These are phyloP conservation scores for Babylonia areolata DNA, from an alignment of 1,140 invertebrate genomes.

Conservation along the genomic window DNA sequence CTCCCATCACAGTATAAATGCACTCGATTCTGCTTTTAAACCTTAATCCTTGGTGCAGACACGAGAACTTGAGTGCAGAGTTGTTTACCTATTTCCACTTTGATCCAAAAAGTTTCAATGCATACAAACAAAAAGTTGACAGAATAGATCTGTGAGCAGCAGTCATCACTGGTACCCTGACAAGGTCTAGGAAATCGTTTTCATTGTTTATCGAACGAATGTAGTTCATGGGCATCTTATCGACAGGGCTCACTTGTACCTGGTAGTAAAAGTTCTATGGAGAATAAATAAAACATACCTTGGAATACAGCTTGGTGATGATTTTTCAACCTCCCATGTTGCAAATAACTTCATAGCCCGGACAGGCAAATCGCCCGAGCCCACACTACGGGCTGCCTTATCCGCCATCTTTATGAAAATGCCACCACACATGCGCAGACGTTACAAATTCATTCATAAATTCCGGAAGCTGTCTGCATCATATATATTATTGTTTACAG, in stretches of 20 bases:
- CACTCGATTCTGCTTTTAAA: too few relatives aligned
- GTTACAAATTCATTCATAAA: constrained; percentile 34
- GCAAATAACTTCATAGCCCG: constrained; percentile 96
- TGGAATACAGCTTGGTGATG: constrained; percentile 96
- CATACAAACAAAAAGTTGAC: not conserved
- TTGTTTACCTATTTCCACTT: too few relatives aligned
- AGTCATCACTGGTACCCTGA: not conserved
- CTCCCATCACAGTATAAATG: too few relatives aligned
- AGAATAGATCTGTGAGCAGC: not conserved
- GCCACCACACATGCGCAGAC: constrained; percentile 33
- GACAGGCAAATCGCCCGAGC: constrained; percentile 84
- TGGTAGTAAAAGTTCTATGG: not conserved
- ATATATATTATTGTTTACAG: too few relatives aligned
- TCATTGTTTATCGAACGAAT: not conserved
- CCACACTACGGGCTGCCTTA: constrained; percentile 65
- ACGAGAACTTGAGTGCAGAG: too few relatives aligned
- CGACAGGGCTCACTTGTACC: too few relatives aligned
- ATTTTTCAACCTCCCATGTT: constrained; percentile 97
- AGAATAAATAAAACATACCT: constrained; percentile 81
- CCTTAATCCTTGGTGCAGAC: too few relatives aligned
- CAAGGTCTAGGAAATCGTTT: not conserved
- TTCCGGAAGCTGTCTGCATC: constrained; percentile 34
- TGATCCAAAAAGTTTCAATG: not conserved
- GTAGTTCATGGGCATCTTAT: not conserved
- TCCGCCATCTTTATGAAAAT: constrained; percentile 68